Evolutionary conservation across 2,888 invertebrate species (phyloP).

Genomic region (Microchrysa polita): DNA sequence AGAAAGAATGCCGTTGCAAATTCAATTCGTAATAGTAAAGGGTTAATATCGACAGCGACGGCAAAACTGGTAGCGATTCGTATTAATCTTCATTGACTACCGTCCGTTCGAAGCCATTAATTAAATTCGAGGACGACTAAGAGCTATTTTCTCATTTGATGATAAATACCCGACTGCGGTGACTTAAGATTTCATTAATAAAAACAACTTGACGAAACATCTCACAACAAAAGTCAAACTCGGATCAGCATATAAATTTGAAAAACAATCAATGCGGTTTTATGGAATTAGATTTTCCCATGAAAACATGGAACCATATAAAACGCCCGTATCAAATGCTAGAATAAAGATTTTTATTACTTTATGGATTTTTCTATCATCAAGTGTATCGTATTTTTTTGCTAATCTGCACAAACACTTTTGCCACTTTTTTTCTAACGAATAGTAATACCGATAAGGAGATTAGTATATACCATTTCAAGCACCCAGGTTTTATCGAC

Average conservation of each 20-base stretch:
- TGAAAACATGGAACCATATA: too few relatives aligned
- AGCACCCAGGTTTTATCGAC: slow-evolving; percentile 10
- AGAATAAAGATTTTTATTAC: too few relatives aligned
- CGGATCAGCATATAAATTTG: slow-evolving; percentile 12
- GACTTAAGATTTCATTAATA: neutral
- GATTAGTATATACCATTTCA: slow-evolving; percentile 8
- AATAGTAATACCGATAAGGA: too few relatives aligned
- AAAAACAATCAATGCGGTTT: too few relatives aligned
- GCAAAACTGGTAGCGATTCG: neutral
- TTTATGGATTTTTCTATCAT: too few relatives aligned
- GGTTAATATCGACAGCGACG: neutral
- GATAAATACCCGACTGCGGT: neutral
- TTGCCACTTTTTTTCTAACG: too few relatives aligned
- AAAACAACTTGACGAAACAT: slow-evolving; percentile 4
- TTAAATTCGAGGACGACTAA: slow-evolving; percentile 16
- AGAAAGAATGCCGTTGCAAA: too few relatives aligned
- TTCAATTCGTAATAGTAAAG: neutral
- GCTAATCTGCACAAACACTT: too few relatives aligned
- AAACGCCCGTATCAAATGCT: too few relatives aligned
- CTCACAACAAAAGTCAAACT: neutral
- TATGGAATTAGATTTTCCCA: too few relatives aligned
- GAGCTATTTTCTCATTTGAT: neutral
- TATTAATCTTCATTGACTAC: neutral
- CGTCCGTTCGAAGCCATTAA: neutral
- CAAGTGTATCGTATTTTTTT: too few relatives aligned